Evolutionary conservation across 2,797 vertebrate genomes (phyloP).

Genomic region (Crax fasciolata): DNA sequence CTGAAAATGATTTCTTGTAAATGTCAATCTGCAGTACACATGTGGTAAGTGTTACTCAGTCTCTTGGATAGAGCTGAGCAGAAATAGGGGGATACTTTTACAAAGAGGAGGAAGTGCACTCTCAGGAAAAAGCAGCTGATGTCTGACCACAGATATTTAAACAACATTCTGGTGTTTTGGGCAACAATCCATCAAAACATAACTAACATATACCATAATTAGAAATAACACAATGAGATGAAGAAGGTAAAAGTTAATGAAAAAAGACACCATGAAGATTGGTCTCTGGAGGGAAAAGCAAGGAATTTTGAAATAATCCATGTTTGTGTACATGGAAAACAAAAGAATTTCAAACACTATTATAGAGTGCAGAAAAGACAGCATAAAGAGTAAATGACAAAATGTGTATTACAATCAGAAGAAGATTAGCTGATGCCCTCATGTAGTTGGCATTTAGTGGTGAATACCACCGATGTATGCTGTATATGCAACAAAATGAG

Average conservation of each 20-base stretch:
- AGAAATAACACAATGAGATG: constrained; percentile 1
- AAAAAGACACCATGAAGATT: not conserved
- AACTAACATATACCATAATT: constrained; percentile 8
- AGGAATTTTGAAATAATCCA: not conserved
- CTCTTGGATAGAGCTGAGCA: not conserved
- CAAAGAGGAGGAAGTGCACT: not conserved
- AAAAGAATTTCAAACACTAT: not conserved
- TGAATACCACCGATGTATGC: not conserved
- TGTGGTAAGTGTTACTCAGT: not conserved
- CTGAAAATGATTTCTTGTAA: not conserved
- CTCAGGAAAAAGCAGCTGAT: not conserved
- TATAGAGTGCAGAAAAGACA: not conserved
- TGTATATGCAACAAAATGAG: not conserved
- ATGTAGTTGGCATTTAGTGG: not conserved
- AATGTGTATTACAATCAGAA: not conserved
- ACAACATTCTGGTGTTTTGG: not conserved
- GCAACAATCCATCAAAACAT: not conserved
- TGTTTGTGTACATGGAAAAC: constrained; percentile 1
- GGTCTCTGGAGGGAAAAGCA: not conserved
- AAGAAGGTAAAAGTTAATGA: constrained; percentile 1
- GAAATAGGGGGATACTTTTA: constrained; percentile 14
- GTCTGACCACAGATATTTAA: constrained; percentile 21
- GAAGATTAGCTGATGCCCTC: not conserved
- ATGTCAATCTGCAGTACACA: not conserved
- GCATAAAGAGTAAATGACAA: not conserved